Evolutionary conservation across 2,797 vertebrate genomes (phyloP).

Genomic region (Trichosurus vulpecula): DNA sequence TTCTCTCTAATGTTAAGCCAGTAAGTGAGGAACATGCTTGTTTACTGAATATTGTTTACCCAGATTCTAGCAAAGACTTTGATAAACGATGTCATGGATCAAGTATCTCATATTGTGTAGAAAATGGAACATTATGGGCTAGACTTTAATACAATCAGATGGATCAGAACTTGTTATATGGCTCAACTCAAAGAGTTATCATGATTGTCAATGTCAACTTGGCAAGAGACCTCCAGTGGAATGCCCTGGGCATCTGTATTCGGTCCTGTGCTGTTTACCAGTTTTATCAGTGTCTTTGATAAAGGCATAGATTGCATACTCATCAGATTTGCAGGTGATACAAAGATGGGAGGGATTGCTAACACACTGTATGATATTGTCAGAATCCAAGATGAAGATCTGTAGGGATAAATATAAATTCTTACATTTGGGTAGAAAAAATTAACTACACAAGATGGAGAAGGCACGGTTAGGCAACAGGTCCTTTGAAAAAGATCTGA

Average conservation of each 20-base stretch:
- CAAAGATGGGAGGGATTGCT: background rate
- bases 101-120: background rate
- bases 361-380: background rate
- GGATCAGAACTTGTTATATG: background rate
- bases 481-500: background rate
- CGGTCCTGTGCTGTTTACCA: background rate
- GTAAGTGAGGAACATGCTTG: background rate
- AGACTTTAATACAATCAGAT: background rate
- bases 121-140: background rate
- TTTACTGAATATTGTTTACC: background rate
- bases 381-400: background rate
- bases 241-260: background rate
- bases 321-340: background rate
- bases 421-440: background rate
- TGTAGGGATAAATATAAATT: background rate
- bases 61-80: background rate
- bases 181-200: background rate
- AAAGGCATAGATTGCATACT: background rate
- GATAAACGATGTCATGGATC: background rate
- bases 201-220: background rate
- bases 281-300: background rate
- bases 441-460: background rate
- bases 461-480: too few relatives aligned
- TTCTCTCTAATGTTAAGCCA: background rate
- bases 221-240: background rate